These are phyloP conservation scores for Gari tellinella DNA, from an alignment of 2,888 invertebrate genomes.

Conservation along the genomic window DNA sequence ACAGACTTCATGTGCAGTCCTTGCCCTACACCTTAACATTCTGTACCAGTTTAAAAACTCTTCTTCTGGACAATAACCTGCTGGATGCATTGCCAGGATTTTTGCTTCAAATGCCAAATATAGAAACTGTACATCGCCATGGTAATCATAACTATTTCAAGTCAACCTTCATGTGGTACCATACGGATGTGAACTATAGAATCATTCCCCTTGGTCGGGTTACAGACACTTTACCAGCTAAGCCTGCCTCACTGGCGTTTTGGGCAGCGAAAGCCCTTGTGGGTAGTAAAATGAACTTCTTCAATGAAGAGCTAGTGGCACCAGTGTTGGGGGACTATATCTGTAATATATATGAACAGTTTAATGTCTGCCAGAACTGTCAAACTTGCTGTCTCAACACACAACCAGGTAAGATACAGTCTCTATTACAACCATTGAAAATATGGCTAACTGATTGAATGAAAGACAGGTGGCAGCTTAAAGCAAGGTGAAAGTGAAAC, in stretches of 20 bases:
- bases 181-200: constrained; percentile 85
- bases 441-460: no score
- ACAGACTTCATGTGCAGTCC: constrained; percentile 85
- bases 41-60: constrained; percentile 82
- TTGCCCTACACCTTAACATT: constrained; percentile 85
- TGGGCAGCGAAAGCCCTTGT: constrained; percentile 84
- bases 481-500: no score
- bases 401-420: constrained; percentile 81
- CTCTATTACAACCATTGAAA: no score
- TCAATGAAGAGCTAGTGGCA: constrained; percentile 80
- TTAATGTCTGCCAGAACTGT: constrained; percentile 85
- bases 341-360: constrained; percentile 83
- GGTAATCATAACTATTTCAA: constrained; percentile 86
- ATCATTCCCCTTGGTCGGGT: constrained; percentile 80
- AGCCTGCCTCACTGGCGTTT: constrained; percentile 79
- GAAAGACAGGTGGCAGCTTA: no score
- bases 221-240: constrained; percentile 43
- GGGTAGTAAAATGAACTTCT: constrained; percentile 84
- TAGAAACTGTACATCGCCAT: constrained; percentile 85
- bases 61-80: constrained; percentile 85
- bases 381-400: constrained; percentile 73
- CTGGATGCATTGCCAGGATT: constrained; percentile 85
- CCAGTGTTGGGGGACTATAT: constrained; percentile 84
- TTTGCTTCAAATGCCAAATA: constrained; percentile 83
- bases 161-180: constrained; percentile 86